Percentiles rank a stretch among this genome's conserved stretches.
phyloP scores from a whole-genome alignment of 2,888 invertebrate genomes.

The Cetonia aurata region DNA sequence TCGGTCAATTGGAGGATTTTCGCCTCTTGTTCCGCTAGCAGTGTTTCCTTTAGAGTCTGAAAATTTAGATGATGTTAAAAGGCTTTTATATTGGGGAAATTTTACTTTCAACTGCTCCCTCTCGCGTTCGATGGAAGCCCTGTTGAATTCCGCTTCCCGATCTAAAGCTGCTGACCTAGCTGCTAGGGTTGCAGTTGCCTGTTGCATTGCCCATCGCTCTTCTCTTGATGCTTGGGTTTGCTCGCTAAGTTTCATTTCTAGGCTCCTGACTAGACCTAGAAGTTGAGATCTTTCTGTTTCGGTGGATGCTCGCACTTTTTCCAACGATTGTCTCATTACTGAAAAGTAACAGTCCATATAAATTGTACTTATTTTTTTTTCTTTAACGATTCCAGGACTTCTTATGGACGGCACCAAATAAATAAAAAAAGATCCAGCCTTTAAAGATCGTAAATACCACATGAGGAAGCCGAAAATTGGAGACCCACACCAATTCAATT shows the following conservation, averaged over 20 bases:
- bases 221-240: conserved; percentile 68
- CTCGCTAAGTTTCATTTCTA: conserved; percentile 72
- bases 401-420: too few species aligned
- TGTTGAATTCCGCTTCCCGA: conserved; percentile 72
- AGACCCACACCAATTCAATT: too few species aligned
- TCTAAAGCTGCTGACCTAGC: conserved; percentile 74
- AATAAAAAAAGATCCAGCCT: too few species aligned
- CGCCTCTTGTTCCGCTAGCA: conserved; percentile 72
- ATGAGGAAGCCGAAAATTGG: too few species aligned
- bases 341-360: conserved; percentile 46
- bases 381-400: too few species aligned
- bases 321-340: conserved; percentile 72
- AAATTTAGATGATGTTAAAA: conserved; percentile 52
- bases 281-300: conserved; percentile 71
- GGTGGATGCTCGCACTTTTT: conserved; percentile 70
- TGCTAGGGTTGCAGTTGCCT: conserved; percentile 73
- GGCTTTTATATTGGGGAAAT: neutral
- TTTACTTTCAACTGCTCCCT: conserved; percentile 73
- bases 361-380: too few species aligned
- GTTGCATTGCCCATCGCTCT: conserved; percentile 68
- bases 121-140: conserved; percentile 71
- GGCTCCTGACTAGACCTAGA: conserved; percentile 68
- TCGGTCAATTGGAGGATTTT: conserved; percentile 72
- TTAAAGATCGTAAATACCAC: too few species aligned
- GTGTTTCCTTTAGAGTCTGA: conserved; percentile 70